Evolutionary conservation across 2,888 invertebrate species (phyloP).

Genomic region (Nymphalis c-album): DNA sequence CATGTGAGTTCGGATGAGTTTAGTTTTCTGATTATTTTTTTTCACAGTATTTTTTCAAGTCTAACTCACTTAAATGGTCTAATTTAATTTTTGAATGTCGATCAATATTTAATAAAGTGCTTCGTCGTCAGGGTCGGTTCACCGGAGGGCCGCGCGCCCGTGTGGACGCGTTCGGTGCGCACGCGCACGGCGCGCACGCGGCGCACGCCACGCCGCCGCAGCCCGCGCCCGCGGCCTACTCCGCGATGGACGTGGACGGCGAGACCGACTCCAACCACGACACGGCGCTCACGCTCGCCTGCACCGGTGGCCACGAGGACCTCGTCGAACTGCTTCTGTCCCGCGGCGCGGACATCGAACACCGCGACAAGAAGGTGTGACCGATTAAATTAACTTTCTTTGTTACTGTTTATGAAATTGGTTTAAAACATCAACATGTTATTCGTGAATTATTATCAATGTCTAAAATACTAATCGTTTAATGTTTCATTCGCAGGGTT

Average conservation of each 20-base stretch:
- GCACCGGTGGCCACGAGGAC: constrained; percentile 98
- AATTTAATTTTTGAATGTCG: no score
- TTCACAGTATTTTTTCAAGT: not conserved
- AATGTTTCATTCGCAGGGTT: constrained; percentile 80
- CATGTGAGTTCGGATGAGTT: no score
- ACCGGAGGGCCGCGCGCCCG: constrained; percentile 51
- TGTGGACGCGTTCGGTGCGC: constrained; percentile 47
- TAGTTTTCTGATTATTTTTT: not conserved
- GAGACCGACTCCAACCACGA: constrained; percentile 99
- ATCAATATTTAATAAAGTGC: not conserved
- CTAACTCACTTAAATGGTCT: no score
- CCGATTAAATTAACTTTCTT: not conserved
- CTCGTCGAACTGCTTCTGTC: constrained; percentile 94
- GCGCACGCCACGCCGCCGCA: constrained; percentile 62
- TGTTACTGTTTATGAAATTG: not conserved
- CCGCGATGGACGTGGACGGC: constrained; percentile 96
- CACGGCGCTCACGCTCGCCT: constrained; percentile 98
- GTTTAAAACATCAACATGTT: no score
- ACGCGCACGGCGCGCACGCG: constrained; percentile 49
- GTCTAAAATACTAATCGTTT: no score
- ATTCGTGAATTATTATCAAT: no score
- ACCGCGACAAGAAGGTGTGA: constrained; percentile 94
- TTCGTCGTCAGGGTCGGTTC: constrained; percentile 55
- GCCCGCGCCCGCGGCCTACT: constrained; percentile 81
- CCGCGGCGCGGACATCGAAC: constrained; percentile 97